Percentiles rank a stretch among this genome's conserved stretches.
Conservation (phyloP, 2,797 vertebrate species). For the Tapera naevia region DNA sequence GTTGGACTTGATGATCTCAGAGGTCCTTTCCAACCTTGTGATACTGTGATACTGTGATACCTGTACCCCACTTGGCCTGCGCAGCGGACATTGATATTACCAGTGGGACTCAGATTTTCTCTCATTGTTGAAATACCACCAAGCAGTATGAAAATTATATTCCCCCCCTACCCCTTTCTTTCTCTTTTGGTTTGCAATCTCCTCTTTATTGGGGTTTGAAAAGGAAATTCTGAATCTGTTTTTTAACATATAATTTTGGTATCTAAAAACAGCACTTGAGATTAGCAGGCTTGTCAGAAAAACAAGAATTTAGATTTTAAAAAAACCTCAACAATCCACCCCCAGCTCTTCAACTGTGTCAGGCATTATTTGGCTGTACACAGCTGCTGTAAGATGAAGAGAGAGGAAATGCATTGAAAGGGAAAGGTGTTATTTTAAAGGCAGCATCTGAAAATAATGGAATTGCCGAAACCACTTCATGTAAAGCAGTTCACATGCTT, state of each 20-base stretch:
- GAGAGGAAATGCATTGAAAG: slow-evolving; percentile 40
- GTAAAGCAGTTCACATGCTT: not conserved
- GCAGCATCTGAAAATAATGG: slow-evolving; percentile 27
- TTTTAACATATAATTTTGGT: slow-evolving; percentile 62
- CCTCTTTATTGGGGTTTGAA: slow-evolving; percentile 17
- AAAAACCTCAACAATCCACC: slow-evolving; percentile 45
- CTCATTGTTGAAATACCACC: not conserved
- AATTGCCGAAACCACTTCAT: not conserved
- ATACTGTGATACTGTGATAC: too few relatives aligned
- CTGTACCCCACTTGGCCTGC: not conserved
- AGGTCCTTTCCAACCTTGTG: too few relatives aligned
- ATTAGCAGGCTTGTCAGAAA: slow-evolving; percentile 65
- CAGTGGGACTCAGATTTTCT: not conserved
- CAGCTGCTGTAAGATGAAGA: slow-evolving; percentile 45
- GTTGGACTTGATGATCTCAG: too few relatives aligned
- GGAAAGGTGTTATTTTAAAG: slow-evolving; percentile 65
- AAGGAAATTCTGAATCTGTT: slow-evolving; percentile 55
- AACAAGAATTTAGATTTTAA: slow-evolving; percentile 61
- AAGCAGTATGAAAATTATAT: slow-evolving; percentile 1
- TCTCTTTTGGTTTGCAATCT: slow-evolving; percentile 23
- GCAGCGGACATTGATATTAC: not conserved
- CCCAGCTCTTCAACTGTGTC: slow-evolving; percentile 47
- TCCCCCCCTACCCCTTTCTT: not conserved
- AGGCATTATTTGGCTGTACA: slow-evolving; percentile 57
- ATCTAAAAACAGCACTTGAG: slow-evolving; percentile 53